Conservation (phyloP, 2,113 vertebrate genomes). For the Plecturocebus donacophilus region DNA sequence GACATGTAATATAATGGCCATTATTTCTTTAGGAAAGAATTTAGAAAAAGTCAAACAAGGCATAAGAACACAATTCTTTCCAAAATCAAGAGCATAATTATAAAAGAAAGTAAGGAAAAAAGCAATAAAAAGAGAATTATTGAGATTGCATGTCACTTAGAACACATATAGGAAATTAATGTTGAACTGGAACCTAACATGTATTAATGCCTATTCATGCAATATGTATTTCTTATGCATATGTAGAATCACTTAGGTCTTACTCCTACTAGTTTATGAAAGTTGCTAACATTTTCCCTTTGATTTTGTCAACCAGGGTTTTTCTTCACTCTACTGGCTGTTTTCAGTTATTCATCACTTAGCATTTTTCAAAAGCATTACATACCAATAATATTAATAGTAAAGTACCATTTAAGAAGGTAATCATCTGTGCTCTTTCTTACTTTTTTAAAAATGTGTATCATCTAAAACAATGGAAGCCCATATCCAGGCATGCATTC, state of each 20-base stretch:
- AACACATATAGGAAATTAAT: not conserved
- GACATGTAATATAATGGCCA: not conserved
- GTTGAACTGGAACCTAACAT: not conserved
- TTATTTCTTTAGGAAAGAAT: not conserved
- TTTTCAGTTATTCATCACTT: not conserved
- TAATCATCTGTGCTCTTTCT: not conserved
- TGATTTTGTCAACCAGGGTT: not conserved
- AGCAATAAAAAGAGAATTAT: not conserved
- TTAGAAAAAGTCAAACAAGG: not conserved
- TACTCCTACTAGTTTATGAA: not conserved
- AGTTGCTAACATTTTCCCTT: not conserved
- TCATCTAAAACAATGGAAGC: not conserved
- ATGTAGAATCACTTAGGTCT: not conserved
- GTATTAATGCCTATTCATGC: not conserved
- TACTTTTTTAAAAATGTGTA: not conserved
- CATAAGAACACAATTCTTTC: not conserved
- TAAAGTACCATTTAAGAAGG: not conserved
- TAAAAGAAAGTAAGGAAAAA: not conserved
- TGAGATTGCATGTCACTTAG: not conserved
- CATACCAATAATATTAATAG: not conserved
- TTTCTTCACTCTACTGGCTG: not conserved
- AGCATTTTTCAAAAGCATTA: slow-evolving; percentile 29
- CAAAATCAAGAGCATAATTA: not conserved
- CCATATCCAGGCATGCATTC: not conserved
- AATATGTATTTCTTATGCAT: not conserved